Evolutionary conservation across 2,113 vertebrate species (phyloP), one percentile per base, ranked within the genome.

Genomic region (Globicephala melas): DNA sequence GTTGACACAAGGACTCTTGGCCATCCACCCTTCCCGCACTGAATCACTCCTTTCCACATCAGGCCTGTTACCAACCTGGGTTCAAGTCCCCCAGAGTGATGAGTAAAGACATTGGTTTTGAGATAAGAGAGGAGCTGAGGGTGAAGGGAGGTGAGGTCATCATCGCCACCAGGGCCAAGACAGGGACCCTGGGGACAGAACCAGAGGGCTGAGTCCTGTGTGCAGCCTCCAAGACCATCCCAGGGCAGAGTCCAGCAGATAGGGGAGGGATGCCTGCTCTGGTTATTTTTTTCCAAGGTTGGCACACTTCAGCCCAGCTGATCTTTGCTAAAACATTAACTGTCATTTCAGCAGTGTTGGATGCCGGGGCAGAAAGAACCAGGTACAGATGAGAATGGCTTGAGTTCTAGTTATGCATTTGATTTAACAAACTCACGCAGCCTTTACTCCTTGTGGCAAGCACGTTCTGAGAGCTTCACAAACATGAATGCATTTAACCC

Each of bases 191-290:
- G 25, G 25, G 18, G 44, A 86, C 36, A n/a, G 70, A 92, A 53
- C 23, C 33, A 41, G 65, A 92, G 21, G 53, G 17, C 33, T 33
- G 23, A 89, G 73, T 41, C 55, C 58, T 76, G 4, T 62, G 33
- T 41, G 14, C 13, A 23, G 31, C 70, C 74, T 83, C 50, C 18
- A 36, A 81, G 81, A 85, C 90, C 71, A 71, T 89, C 77, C 94
- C 92, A 0, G 58, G 92, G 74, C 97, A 97, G 89, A 97, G 97
- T 96, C 91, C 92, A 92, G 63, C 70, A 53, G 41, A 89, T 83
- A 50, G 65, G 65, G 73, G 60, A 67, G 8, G 65, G 73, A 73
- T 41, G 74, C 8, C 76, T 83, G 23, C 13, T 44, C 36, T 4
- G 23, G 87, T 92, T 94, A 65, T 70, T 84, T 93, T 80, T 55